These are phyloP conservation scores for Mythimna vitellina DNA, from an alignment of 2,888 invertebrate genomes.

Conservation along the genomic window DNA sequence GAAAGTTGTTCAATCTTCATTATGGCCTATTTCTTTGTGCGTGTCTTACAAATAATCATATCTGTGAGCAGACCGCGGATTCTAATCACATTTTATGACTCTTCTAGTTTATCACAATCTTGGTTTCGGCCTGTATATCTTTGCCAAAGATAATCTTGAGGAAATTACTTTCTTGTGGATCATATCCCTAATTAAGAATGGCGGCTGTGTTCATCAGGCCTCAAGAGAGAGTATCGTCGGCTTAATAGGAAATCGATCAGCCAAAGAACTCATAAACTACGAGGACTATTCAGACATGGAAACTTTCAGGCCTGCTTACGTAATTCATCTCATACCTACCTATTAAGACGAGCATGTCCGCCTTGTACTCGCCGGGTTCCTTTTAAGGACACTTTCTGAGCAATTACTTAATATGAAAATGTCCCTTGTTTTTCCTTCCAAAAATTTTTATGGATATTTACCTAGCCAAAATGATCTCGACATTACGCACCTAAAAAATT, in stretches of 20 bases:
- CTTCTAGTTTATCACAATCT: conserved; percentile 68
- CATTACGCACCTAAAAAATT: conserved; percentile 2
- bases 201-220: conserved; percentile 74
- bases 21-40: conserved; percentile 6
- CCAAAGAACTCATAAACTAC: conserved; percentile 66
- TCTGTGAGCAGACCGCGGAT: conserved; percentile 11
- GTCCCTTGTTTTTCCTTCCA: conserved; percentile 9
- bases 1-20: conserved; percentile 25
- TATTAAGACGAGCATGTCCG: neutral
- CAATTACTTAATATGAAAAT: conserved; percentile 16
- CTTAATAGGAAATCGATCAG: conserved; percentile 82
- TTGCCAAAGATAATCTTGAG: conserved; percentile 75
- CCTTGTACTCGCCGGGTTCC: neutral
- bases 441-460: conserved; percentile 2
- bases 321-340: conserved; percentile 20
- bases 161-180: conserved; percentile 85
- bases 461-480: conserved; percentile 20
- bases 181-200: conserved; percentile 85
- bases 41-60: conserved; percentile 18
- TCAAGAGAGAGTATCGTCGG: conserved; percentile 72
- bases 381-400: conserved; percentile 14
- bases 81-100: conserved; percentile 62
- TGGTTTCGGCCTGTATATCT: conserved; percentile 67
- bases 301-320: conserved; percentile 37
- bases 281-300: conserved; percentile 32